Conservation (phyloP, 2,888 invertebrate species). For the Drosophila paranaensis region DNA sequence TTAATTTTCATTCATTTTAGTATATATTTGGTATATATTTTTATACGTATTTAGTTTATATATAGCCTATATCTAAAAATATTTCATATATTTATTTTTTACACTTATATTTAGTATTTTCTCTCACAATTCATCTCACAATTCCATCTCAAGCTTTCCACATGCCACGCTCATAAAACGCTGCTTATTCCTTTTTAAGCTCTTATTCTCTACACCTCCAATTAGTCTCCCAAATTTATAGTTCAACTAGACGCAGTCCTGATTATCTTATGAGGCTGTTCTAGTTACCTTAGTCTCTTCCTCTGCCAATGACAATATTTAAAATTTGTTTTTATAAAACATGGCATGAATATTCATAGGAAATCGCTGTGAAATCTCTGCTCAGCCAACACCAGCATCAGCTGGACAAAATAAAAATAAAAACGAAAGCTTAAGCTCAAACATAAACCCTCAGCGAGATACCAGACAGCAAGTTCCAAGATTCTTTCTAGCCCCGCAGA, state of each 20-base stretch:
- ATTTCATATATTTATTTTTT: too few relatives aligned
- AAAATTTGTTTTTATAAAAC: neutral
- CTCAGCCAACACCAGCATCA: constrained; percentile 41
- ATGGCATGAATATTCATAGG: constrained; percentile 9
- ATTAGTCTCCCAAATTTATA: too few relatives aligned
- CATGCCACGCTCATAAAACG: too few relatives aligned
- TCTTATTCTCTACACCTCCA: too few relatives aligned
- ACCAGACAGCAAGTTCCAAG: constrained; percentile 21
- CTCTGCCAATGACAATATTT: neutral
- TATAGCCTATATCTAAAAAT: too few relatives aligned
- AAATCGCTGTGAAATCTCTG: constrained; percentile 9
- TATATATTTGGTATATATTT: neutral
- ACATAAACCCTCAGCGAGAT: constrained; percentile 38
- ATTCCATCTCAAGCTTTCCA: too few relatives aligned
- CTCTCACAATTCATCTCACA: too few relatives aligned
- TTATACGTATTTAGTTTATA: neutral
- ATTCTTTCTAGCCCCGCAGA: constrained; percentile 41
- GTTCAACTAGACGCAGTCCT: neutral
- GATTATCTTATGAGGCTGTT: neutral
- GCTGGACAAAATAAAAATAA: constrained; percentile 58
- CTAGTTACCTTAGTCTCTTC: neutral
- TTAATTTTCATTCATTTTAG: neutral
- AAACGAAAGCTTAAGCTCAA: constrained; percentile 67
- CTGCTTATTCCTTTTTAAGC: too few relatives aligned
- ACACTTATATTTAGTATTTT: too few relatives aligned